These are phyloP conservation scores for Megaceryle alcyon DNA, from an alignment of 2,797 vertebrate species.

Conservation along the genomic window DNA sequence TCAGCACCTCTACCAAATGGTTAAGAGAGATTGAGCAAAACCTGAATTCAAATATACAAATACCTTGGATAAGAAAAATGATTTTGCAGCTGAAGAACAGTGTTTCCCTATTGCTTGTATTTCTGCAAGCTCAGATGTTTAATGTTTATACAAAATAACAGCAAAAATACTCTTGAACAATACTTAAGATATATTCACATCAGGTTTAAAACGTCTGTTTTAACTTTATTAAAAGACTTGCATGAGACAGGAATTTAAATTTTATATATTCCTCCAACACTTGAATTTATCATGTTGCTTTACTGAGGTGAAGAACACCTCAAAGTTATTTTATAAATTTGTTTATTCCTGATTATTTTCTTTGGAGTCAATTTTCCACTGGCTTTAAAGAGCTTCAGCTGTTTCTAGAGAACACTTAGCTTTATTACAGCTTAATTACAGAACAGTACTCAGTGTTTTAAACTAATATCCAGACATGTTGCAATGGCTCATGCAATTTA, in stretches of 20 bases:
- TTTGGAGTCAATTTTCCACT: neutral
- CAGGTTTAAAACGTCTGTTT: neutral
- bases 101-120: neutral
- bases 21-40: neutral
- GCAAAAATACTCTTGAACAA: neutral
- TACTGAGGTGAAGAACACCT: neutral
- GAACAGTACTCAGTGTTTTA: neutral
- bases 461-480: neutral
- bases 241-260: neutral
- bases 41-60: neutral
- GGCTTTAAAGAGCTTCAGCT: neutral
- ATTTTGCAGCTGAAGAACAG: neutral
- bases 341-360: neutral
- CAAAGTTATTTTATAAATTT: neutral
- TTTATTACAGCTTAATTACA: neutral
- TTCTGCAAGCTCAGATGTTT: neutral
- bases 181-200: neutral
- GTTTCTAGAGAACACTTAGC: neutral
- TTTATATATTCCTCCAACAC: neutral
- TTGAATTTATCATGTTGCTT: neutral
- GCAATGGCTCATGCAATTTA: neutral
- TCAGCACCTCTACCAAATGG: neutral
- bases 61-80: neutral
- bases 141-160: neutral
- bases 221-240: neutral